phyloP scores from a whole-genome alignment of 2,797 vertebrate species.

The Sylvilagus floridanus region DNA sequence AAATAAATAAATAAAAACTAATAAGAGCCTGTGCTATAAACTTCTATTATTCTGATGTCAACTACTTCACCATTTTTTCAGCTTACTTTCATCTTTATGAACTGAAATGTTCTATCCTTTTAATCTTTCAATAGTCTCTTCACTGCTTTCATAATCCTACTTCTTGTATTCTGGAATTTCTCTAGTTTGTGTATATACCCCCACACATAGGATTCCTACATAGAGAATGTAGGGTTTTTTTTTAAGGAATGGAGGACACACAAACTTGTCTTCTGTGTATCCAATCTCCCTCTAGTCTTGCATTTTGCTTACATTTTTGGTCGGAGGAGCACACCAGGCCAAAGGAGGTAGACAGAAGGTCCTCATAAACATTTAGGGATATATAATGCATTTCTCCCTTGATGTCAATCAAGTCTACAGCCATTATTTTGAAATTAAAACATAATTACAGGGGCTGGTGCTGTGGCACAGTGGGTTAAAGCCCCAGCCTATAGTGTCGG shows the following conservation, averaged over 20 bases:
- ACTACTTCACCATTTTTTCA: not conserved
- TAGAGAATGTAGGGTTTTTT: not conserved
- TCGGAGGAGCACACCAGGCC: not conserved
- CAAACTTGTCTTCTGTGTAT: not conserved
- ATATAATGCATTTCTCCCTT: not conserved
- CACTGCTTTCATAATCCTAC: not conserved
- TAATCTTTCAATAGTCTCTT: not conserved
- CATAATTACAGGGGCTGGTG: slow-evolving; percentile 4
- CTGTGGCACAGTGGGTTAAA: too few relatives aligned
- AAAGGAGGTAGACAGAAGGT: not conserved
- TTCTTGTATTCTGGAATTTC: slow-evolving; percentile 47
- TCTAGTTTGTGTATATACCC: not conserved
- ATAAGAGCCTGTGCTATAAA: slow-evolving; percentile 33
- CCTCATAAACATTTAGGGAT: not conserved
- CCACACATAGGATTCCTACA: not conserved
- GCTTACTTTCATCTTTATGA: not conserved
- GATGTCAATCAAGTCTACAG: slow-evolving; percentile 41
- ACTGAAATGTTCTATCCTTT: not conserved
- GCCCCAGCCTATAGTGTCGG: too few relatives aligned
- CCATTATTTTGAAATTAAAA: slow-evolving; percentile 58
- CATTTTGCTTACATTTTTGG: not conserved
- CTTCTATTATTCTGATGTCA: not conserved
- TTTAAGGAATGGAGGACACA: not conserved
- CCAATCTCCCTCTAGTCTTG: not conserved
- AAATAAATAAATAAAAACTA: not conserved